phyloP scores from a whole-genome alignment of 2,888 invertebrate genomes.

The Sceliomorpha sp. region DNA sequence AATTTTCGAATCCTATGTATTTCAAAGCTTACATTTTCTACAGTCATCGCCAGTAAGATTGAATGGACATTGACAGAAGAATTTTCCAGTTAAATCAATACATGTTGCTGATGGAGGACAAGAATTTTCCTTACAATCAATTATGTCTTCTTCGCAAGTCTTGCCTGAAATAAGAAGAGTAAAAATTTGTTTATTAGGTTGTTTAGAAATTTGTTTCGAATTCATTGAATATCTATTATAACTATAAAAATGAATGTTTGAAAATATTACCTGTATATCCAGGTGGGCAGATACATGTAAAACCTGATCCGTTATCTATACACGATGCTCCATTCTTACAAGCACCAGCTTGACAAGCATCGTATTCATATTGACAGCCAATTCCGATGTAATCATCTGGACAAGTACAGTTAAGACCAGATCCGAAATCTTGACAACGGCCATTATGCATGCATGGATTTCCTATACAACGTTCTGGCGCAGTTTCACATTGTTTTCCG shows the following conservation, averaged over 20 bases:
- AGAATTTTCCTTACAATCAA: constrained; percentile 95
- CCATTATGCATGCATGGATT: constrained; percentile 97
- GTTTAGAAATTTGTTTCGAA: background rate
- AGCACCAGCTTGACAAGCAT: constrained; percentile 93
- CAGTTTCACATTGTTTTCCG: constrained; percentile 97
- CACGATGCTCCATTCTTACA: constrained; percentile 97
- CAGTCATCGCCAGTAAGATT: constrained; percentile 98
- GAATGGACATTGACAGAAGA: constrained; percentile 98
- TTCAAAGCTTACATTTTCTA: constrained; percentile 93
- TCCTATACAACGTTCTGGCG: constrained; percentile 96
- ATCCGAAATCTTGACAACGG: constrained; percentile 96
- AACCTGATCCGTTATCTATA: constrained; percentile 91
- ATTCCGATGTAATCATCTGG: constrained; percentile 91
- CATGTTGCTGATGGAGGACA: constrained; percentile 97
- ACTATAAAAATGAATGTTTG: constrained; percentile 66
- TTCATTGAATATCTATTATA: constrained; percentile 20
- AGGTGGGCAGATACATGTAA: constrained; percentile 91
- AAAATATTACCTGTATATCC: constrained; percentile 83
- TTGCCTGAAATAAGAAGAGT: constrained; percentile 81
- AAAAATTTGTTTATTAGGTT: no score
- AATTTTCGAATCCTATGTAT: no score
- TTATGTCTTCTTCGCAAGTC: constrained; percentile 94
- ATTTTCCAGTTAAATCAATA: constrained; percentile 93
- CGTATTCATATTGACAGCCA: constrained; percentile 96
- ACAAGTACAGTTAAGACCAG: constrained; percentile 96